These are phyloP conservation scores for Phataginus tricuspis DNA, from an alignment of 2,797 vertebrate species.

Conservation along the genomic window DNA sequence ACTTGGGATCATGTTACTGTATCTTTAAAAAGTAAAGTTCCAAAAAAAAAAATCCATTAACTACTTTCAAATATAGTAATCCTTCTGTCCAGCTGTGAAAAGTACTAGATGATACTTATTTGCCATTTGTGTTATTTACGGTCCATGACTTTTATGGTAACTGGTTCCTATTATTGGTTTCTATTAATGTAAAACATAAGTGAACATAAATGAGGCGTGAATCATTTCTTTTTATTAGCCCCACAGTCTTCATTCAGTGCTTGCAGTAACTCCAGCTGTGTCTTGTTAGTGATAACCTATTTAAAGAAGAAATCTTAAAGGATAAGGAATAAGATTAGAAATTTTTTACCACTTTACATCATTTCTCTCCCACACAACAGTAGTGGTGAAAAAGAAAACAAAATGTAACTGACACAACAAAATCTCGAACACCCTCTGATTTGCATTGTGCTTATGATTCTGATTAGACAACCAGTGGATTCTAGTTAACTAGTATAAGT, in stretches of 20 bases:
- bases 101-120: constrained; percentile 93
- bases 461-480: constrained; percentile 46
- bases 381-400: constrained; percentile 46
- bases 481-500: background rate
- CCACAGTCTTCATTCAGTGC: constrained; percentile 88
- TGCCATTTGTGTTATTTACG: constrained; percentile 97
- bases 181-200: constrained; percentile 98
- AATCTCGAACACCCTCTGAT: constrained; percentile 47
- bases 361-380: constrained; percentile 71
- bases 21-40: constrained; percentile 89
- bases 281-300: constrained; percentile 91
- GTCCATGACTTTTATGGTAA: constrained; percentile 95
- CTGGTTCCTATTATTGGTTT: constrained; percentile 96
- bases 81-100: constrained; percentile 90
- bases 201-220: constrained; percentile 96
- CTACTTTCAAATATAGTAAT: constrained; percentile 88
- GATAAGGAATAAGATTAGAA: constrained; percentile 82
- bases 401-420: constrained; percentile 64
- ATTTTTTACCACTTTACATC: constrained; percentile 75
- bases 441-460: background rate
- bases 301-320: constrained; percentile 87
- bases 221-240: constrained; percentile 96
- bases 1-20: constrained; percentile 71
- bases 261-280: constrained; percentile 89
- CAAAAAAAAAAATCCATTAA: constrained; percentile 89